Evolutionary conservation across 2,888 invertebrate genomes (phyloP).

Genomic region (Leucoptera coffeella): DNA sequence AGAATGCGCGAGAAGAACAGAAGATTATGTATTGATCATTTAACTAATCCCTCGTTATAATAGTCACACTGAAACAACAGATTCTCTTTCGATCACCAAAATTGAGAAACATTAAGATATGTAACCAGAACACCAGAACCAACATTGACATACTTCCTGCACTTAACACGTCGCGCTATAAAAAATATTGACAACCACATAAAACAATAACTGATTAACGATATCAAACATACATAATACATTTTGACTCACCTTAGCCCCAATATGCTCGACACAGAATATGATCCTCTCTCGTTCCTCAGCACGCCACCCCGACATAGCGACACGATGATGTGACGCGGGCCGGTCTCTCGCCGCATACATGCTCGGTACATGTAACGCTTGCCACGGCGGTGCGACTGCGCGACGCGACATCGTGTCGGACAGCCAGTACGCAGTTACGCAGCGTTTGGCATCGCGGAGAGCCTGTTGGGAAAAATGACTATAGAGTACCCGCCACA

Average conservation of each 20-base stretch:
- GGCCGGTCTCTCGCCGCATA: conserved; percentile 64
- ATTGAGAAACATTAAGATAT: too few relatives aligned
- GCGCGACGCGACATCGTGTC: conserved; percentile 84
- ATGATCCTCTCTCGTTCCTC: conserved; percentile 71
- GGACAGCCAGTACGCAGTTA: conserved; percentile 86
- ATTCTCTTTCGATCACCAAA: too few relatives aligned
- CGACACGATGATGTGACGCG: conserved; percentile 69
- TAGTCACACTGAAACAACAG: too few relatives aligned
- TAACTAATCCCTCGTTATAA: too few relatives aligned
- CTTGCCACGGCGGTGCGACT: conserved; percentile 88
- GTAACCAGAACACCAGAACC: too few relatives aligned
- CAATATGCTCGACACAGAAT: conserved; percentile 72
- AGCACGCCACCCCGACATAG: conserved; percentile 64
- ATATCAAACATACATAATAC: neutral
- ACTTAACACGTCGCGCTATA: too few relatives aligned
- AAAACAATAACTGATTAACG: too few relatives aligned
- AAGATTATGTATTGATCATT: too few relatives aligned
- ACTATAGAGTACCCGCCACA: too few relatives aligned
- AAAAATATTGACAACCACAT: too few relatives aligned
- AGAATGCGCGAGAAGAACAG: too few relatives aligned
- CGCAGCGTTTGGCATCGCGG: conserved; percentile 63
- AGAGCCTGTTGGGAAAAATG: conserved; percentile 37
- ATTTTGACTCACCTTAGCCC: conserved; percentile 57
- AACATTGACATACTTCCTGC: too few relatives aligned
- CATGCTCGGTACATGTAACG: conserved; percentile 83